phyloP scores from a whole-genome alignment of 2,888 invertebrate species.

The Hirudinaria manillensis region DNA sequence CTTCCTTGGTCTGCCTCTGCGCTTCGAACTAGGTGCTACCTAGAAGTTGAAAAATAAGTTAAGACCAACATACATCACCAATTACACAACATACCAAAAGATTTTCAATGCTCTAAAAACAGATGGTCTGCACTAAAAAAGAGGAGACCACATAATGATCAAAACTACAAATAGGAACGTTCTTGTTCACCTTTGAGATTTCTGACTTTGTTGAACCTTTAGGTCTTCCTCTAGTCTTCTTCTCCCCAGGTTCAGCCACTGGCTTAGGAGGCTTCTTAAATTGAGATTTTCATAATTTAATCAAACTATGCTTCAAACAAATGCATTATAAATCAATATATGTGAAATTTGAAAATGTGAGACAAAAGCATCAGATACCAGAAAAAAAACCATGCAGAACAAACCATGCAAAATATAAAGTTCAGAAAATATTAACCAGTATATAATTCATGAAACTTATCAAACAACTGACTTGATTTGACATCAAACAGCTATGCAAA shows the following conservation, averaged over 20 bases:
- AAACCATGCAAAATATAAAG: no score
- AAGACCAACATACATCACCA: background rate
- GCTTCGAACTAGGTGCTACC: background rate
- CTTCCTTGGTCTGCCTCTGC: slow-evolving; percentile 26
- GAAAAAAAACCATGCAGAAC: no score
- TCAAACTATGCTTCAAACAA: background rate
- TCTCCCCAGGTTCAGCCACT: slow-evolving; percentile 13
- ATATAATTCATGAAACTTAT: no score
- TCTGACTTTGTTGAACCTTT: slow-evolving; percentile 27
- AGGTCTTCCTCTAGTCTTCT: slow-evolving; percentile 24
- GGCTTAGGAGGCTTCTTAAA: background rate
- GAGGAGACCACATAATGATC: background rate
- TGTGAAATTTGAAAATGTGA: no score
- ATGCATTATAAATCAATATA: background rate
- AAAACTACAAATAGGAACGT: background rate
- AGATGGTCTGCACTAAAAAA: background rate
- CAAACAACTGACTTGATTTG: no score
- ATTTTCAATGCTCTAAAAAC: background rate
- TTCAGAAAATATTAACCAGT: no score
- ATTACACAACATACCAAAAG: background rate
- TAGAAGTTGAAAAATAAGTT: background rate
- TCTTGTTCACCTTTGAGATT: background rate
- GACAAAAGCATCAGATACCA: no score
- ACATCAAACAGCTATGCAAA: no score
- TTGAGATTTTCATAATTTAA: background rate